Conservation (phyloP, 1,140 invertebrate species). For the Euura saliciscinereae region DNA sequence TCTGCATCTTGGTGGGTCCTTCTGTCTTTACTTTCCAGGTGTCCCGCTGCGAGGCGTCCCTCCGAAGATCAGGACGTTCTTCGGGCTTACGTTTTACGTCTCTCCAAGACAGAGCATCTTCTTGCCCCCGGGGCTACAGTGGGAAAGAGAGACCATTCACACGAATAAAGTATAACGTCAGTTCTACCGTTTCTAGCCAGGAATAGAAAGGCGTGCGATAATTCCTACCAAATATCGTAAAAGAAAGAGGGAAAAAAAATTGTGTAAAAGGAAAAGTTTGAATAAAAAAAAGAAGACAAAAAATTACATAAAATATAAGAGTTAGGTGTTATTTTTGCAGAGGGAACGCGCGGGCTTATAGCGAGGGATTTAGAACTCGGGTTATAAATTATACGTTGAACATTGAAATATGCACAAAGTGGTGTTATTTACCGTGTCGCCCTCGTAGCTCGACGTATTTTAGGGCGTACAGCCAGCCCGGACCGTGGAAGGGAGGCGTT, state of each 20-base stretch:
- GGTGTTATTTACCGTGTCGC: background rate
- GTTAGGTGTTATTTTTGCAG: background rate
- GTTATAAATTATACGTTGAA: conserved; percentile 5
- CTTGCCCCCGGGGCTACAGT: background rate
- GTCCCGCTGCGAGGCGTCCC: background rate
- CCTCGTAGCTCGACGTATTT: background rate
- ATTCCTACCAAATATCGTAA: too few relatives aligned
- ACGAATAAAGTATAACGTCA: too few relatives aligned
- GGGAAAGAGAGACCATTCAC: background rate
- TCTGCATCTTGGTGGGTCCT: conserved; percentile 6
- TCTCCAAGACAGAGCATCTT: background rate
- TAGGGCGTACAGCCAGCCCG: background rate
- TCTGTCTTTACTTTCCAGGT: background rate
- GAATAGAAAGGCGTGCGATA: too few relatives aligned
- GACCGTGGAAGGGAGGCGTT: background rate
- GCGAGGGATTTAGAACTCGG: background rate
- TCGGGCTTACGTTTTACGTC: too few relatives aligned
- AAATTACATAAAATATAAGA: background rate
- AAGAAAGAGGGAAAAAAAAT: too few relatives aligned
- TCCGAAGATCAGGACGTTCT: background rate
- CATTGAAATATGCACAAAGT: conserved; percentile 1
- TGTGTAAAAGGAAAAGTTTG: too few relatives aligned
- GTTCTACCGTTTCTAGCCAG: too few relatives aligned
- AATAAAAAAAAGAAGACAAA: background rate
- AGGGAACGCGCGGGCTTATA: background rate